phyloP scores from a whole-genome alignment of 53 echinoderm and acorn worm species.

The Mesocentrotus franciscanus region DNA sequence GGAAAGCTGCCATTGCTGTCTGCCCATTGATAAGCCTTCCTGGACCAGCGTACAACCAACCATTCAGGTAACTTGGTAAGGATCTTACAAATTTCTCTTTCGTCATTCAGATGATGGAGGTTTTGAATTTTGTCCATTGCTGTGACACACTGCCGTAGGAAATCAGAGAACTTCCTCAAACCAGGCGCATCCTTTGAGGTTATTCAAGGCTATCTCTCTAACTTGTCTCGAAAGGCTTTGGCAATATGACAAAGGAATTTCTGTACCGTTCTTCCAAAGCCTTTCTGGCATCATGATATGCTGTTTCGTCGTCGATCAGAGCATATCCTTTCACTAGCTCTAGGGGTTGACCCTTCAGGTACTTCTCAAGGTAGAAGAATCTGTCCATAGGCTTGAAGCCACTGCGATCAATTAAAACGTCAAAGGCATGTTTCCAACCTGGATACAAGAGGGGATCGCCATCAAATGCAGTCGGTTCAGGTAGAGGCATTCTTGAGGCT shows the following conservation, averaged over 20 bases:
- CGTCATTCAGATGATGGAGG: slow-evolving; percentile 66
- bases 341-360: slow-evolving; percentile 64
- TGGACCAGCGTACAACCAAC: too few species aligned
- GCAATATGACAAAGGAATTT: slow-evolving; percentile 67
- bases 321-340: slow-evolving; percentile 67
- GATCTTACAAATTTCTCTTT: slow-evolving; percentile 73
- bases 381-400: not conserved
- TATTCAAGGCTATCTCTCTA: slow-evolving; percentile 71
- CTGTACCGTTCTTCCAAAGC: slow-evolving; percentile 69
- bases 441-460: not conserved
- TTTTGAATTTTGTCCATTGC: slow-evolving; percentile 64
- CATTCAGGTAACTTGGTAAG: slow-evolving; percentile 70
- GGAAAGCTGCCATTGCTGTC: not conserved
- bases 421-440: not conserved
- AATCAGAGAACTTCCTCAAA: slow-evolving; percentile 65
- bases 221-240: slow-evolving; percentile 68
- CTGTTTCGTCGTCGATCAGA: slow-evolving; percentile 36
- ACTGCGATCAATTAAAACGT: not conserved
- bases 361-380: slow-evolving; percentile 66
- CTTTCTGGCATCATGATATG: too few species aligned
- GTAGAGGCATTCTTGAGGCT: not conserved
- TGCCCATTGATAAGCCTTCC: slow-evolving; percentile 20
- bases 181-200: slow-evolving; percentile 60
- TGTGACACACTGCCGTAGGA: slow-evolving; percentile 66
- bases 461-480: not conserved